These are phyloP conservation scores for Sylvilagus bachmani DNA, from an alignment of 2,113 vertebrate species.

Conservation along the genomic window DNA sequence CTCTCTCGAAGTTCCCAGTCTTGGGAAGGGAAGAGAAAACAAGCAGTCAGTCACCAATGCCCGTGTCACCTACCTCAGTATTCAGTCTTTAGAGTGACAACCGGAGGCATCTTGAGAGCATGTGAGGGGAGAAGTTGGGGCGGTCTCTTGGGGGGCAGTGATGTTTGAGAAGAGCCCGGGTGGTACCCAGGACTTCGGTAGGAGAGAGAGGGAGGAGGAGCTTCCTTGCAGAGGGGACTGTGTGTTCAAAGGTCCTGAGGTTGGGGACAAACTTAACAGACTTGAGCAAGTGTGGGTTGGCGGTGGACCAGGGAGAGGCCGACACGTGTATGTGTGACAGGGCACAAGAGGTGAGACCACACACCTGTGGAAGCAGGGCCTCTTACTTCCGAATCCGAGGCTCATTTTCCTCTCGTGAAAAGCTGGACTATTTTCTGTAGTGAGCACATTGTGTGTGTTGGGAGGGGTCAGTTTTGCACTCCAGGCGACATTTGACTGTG, in stretches of 20 bases:
- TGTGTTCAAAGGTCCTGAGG: not conserved
- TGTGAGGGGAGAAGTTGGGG: not conserved
- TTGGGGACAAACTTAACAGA: not conserved
- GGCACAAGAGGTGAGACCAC: not conserved
- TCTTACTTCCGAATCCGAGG: not conserved
- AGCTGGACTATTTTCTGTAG: not conserved
- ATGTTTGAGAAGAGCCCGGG: not conserved
- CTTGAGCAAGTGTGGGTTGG: not conserved
- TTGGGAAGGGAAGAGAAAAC: not conserved
- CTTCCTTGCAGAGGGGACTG: not conserved
- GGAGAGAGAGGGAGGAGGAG: not conserved
- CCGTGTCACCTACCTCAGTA: too few species aligned
- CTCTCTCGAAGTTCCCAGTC: not conserved
- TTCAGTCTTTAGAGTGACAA: not conserved
- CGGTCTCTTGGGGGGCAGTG: not conserved
- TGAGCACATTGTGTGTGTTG: not conserved
- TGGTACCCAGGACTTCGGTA: not conserved
- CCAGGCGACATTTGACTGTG: not conserved
- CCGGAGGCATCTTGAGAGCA: not conserved
- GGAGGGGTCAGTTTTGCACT: not conserved
- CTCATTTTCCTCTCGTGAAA: too few species aligned
- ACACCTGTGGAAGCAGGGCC: not conserved
- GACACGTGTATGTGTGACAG: not conserved
- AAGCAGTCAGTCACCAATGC: not conserved
- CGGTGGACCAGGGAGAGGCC: too few species aligned